Percentiles rank a stretch among this genome's conserved stretches.
Evolutionary conservation across 2,113 vertebrate species (phyloP).

Genomic region (Silurus asotus): DNA sequence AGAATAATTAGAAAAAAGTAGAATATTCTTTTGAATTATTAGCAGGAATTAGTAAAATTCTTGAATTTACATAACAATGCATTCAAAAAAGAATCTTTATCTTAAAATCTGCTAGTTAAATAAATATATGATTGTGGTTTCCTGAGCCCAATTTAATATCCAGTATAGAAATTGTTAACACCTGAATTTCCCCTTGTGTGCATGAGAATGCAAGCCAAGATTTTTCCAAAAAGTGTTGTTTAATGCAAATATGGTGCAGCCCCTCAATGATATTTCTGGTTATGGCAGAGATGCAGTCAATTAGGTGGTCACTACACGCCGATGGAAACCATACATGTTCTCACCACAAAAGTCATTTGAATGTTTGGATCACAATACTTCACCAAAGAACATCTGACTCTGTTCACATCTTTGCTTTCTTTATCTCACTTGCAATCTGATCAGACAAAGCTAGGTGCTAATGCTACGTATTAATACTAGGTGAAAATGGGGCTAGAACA

Average conservation of each 20-base stretch:
- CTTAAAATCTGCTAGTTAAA: neutral
- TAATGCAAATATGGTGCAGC: neutral
- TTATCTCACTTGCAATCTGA: neutral
- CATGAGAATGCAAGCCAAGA: neutral
- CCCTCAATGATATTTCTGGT: neutral
- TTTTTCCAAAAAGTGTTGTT: neutral
- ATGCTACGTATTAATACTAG: neutral
- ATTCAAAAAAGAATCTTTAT: no score
- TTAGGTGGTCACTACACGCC: neutral
- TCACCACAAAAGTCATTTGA: neutral
- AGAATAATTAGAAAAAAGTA: neutral
- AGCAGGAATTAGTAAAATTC: neutral
- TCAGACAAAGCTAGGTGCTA: neutral
- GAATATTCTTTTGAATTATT: no score
- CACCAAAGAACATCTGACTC: neutral
- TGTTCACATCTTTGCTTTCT: neutral
- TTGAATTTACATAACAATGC: neutral
- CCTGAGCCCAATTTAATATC: neutral
- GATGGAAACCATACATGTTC: neutral
- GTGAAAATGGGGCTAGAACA: neutral
- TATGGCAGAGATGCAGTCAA: neutral
- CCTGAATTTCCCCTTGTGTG: neutral
- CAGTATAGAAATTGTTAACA: neutral
- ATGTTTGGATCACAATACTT: neutral
- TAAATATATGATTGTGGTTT: neutral